Evolutionary conservation across 2,797 vertebrate species (phyloP), one percentile per base, ranked within the genome.

Genomic region (Sus cebifrons): DNA sequence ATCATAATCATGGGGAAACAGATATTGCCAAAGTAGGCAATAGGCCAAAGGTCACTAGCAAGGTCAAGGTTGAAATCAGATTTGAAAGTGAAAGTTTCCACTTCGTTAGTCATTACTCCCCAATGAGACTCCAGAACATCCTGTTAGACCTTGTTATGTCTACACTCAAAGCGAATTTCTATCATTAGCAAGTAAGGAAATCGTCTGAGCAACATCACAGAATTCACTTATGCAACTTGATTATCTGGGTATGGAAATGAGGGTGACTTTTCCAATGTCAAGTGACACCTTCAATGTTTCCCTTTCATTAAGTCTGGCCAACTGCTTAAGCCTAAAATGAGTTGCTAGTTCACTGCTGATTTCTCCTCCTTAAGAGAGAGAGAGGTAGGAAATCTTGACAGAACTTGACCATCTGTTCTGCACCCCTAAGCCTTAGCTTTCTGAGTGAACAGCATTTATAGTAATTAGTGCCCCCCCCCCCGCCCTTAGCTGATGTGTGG

Each of bases 41-140:
- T 16, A 73, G 84, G 86, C 32, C 82, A 93, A 89, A 96, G 71
- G 85, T 91, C 70, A 71, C 44, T 58, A n/a, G 18, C 68, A 79
- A 93, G 79, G 73, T 83, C 65, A 89, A 95, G 83, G 62, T 44
- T 79, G 62, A 94, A 94, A 86, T 94, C 75, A 86, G 78, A 82
- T 54, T 79, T 70, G 86, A 89, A 54, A 94, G 32, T 54, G 84
- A 88, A 74, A 54, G 44, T 77, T 95, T 75, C 89, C 67, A 36
- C 65, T 40, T 93, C 62, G 21, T 81, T 52, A n/a, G 65, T 64
- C 91, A 84, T 78, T 71, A 77, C 58, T 93, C 40, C 93, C 89
- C 8, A 64, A 40, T 3, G 49, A 83, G 56, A 86, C 62, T 91
- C 23, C 70, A 77, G 27, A 67, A 58, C 10, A 44, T 70, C 89